Conservation (phyloP, 2,113 vertebrate genomes). For the Nyctibius bracteatus region DNA sequence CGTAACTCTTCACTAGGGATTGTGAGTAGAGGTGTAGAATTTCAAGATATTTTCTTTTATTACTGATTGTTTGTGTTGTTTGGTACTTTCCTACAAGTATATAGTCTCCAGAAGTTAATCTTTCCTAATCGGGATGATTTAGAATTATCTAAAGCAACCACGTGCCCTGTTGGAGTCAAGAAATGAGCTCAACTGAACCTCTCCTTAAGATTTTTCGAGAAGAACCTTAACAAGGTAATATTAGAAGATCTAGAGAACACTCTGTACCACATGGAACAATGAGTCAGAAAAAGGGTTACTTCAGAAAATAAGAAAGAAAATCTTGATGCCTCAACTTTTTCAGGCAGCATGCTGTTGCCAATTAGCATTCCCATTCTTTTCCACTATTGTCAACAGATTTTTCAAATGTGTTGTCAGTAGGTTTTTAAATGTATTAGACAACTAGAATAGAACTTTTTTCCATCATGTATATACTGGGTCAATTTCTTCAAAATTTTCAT, state of each 20-base stretch:
- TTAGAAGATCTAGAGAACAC: neutral
- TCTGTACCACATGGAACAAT: neutral
- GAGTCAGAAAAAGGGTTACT: neutral
- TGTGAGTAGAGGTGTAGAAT: neutral
- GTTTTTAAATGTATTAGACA: neutral
- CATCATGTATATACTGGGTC: neutral
- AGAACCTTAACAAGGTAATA: neutral
- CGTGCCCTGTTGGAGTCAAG: neutral
- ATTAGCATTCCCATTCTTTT: neutral
- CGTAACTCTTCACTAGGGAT: neutral
- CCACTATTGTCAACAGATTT: neutral
- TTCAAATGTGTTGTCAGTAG: neutral
- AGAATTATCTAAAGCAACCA: neutral
- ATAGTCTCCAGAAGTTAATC: neutral
- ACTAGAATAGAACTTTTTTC: neutral
- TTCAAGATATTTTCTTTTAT: neutral
- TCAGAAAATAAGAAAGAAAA: neutral
- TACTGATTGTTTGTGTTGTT: neutral
- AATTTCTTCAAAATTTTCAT: neutral
- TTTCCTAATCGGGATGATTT: neutral
- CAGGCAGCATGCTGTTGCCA: neutral
- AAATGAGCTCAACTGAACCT: neutral
- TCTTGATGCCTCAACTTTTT: neutral
- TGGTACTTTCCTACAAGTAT: neutral
- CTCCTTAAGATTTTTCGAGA: neutral